Evolutionary conservation across 2,888 invertebrate species (phyloP), one percentile per base, ranked within the genome.

Genomic region (Parnassius glacialis): DNA sequence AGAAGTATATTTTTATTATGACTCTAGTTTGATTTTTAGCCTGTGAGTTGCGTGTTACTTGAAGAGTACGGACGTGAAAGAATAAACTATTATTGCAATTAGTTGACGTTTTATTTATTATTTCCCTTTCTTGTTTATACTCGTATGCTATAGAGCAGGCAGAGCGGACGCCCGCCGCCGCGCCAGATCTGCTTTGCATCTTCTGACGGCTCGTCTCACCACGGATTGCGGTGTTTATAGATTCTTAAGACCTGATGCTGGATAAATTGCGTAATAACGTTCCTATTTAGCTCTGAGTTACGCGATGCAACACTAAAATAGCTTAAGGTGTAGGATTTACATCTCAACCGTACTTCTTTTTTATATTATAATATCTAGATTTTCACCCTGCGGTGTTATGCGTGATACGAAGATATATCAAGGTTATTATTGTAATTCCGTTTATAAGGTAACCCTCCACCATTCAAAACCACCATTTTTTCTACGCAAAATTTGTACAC

Each of bases 61-160:
- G n/a, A 3, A n/a, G 45, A 13, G 3, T 13, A 9, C 48, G 10
- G 9, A 13, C 13, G 13, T 48, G 13, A 48, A 48, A 13, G 9
- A 47, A 47, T 47, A 25, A 25, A 25, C 13, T 13, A 13, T 47
- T 48, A 55, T 44, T 11, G 55, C 25, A 9, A 45, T 25, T 45
- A 10, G 43, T 42, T 20, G 54, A 25, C 53, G 48, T 41, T 10
- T 43, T 59, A 41, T 59, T 54, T 54, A 48, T 60, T 60, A 60
- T 60, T 44, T 25, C 54, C 25, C 25, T 9, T 7, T 2, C 1
- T 10, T 54, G 54, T 59, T 53, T 59, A 48, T 16, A n/a, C n/a
- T n/a, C n/a, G n/a, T n/a, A 10, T 13, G 48, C 9, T 47, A 2
- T 47, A 13, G 16, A 10, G 9, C 43, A 7, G 47, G 1, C 47